These are phyloP conservation scores for Alexandromys fortis DNA, from an alignment of 2,113 vertebrate species.

Conservation along the genomic window DNA sequence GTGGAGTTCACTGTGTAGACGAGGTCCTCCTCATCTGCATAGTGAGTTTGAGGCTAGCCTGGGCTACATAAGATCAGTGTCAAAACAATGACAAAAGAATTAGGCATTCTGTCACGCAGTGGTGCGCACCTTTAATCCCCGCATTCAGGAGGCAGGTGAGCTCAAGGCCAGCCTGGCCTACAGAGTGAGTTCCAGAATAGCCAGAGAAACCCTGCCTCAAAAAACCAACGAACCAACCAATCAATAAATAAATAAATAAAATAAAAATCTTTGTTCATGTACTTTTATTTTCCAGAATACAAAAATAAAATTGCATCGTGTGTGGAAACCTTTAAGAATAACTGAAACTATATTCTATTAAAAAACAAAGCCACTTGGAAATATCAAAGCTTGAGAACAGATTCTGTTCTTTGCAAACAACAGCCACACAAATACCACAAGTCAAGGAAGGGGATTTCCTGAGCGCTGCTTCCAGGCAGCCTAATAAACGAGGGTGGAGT, in stretches of 20 bases:
- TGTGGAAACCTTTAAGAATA: conserved; percentile 61
- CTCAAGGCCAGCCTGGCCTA: too few species aligned
- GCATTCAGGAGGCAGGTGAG: too few species aligned
- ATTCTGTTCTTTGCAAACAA: conserved; percentile 68
- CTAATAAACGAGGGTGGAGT: conserved; percentile 72
- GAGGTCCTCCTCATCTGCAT: not conserved
- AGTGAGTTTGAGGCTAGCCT: not conserved
- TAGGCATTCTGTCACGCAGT: not conserved
- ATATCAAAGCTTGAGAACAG: conserved; percentile 50
- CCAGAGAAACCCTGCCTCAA: too few species aligned
- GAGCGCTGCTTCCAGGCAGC: conserved; percentile 66
- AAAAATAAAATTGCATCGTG: conserved; percentile 1
- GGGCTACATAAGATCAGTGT: not conserved
- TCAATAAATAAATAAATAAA: too few species aligned
- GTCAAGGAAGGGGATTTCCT: conserved; percentile 77
- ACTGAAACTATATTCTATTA: conserved; percentile 35
- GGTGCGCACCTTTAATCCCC: too few species aligned
- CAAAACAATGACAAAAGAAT: not conserved
- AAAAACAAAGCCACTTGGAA: conserved; percentile 9
- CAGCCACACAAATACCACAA: conserved; percentile 63
- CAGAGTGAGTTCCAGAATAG: too few species aligned
- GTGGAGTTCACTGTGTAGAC: not conserved
- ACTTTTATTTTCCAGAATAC: conserved; percentile 60
- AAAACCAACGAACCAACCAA: too few species aligned
- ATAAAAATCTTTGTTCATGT: conserved; percentile 5